Evolutionary conservation across 2,113 vertebrate genomes (phyloP), one percentile per base, ranked within the genome.

Genomic region (Ictalurus furcatus): DNA sequence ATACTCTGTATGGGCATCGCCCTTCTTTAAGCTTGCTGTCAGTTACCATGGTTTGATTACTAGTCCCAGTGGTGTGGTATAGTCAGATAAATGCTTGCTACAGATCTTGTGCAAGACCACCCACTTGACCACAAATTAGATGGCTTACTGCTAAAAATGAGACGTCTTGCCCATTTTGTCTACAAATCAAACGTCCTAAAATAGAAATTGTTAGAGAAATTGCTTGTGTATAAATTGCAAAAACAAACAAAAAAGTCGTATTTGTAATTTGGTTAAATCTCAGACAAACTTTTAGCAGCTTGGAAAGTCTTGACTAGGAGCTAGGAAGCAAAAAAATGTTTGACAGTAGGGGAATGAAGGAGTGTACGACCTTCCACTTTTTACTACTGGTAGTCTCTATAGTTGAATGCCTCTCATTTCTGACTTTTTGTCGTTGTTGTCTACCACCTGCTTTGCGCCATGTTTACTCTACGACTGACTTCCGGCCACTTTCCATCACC

Each of bases 91-190:
- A 25, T 37, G 56, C 54, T 6, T 30, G 17, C 19, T 23, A 14
- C 19, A 58, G 28, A 82, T 34, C 34, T 74, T 74, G 16, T 74
- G 19, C 8, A 79, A 28, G 23, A 19, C 81, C 81, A 84, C 81
- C 58, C 34, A 44, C 40, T 14, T 84, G 21, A 84, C 58, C 81
- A 40, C 81, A 63, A 84, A 63, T 63, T 84, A 28, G 81, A 63
- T 61, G 58, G 58, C 52, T 44, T 63, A 7, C 58, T 63, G 81
- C 21, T 63, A 28, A 84, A 63, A 44, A 84, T 63, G 5, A 59
- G 21, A 40, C 58, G 30, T 37, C 34, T 61, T 83, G 19, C 81
- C 56, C 56, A 37, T 56, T 58, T 82, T 58, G 8, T 58, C 54
- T 59, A 30, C 17, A n/a, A 1, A 25, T 80, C 52, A 30, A 9